These are phyloP conservation scores for Calcarius lapponicus DNA, from an alignment of 2,797 vertebrate species.

Conservation along the genomic window DNA sequence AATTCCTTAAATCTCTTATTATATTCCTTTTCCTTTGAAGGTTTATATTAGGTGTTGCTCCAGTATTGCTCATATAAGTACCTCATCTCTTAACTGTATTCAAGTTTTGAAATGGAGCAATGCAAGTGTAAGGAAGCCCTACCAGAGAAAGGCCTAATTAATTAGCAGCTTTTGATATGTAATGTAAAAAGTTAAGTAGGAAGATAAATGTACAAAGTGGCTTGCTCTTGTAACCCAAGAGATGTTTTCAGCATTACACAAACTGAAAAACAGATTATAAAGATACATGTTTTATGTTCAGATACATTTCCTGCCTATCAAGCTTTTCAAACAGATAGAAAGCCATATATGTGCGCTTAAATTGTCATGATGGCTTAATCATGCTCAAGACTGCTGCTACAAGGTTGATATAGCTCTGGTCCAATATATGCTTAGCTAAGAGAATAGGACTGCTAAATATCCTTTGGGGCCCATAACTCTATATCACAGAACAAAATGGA, in stretches of 20 bases:
- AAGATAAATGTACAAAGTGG: neutral
- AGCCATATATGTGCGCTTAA: neutral
- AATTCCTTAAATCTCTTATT: neutral
- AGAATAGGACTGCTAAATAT: neutral
- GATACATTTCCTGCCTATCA: neutral
- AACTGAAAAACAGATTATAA: neutral
- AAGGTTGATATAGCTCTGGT: neutral
- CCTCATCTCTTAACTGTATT: neutral
- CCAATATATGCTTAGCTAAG: neutral
- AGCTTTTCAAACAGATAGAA: neutral
- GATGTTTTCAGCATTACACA: neutral
- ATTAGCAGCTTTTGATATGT: neutral
- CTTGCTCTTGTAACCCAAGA: neutral
- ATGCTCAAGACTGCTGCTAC: neutral
- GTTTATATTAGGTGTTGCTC: neutral
- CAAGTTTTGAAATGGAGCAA: neutral
- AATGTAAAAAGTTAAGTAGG: neutral
- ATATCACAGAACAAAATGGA: neutral
- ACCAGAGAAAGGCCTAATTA: neutral
- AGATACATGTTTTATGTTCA: neutral
- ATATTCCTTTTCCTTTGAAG: neutral
- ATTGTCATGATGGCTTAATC: accelerated
- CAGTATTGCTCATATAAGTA: neutral
- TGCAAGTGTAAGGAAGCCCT: neutral
- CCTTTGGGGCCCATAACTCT: neutral